Evolutionary conservation across 2,797 vertebrate species (phyloP).

Genomic region (Squalus acanthias): DNA sequence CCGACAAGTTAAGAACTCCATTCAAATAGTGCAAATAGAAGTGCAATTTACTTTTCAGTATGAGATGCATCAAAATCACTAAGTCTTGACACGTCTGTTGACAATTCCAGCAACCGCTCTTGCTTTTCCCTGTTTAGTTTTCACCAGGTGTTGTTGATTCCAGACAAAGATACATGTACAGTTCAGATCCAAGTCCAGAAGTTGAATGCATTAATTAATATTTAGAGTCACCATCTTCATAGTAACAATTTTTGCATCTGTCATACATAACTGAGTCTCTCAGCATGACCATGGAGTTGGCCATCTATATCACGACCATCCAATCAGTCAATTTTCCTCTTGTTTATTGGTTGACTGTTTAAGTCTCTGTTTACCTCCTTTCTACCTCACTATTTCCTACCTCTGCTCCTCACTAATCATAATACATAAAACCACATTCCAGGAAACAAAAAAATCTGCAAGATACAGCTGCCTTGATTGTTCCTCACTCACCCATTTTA

Average conservation of each 20-base stretch:
- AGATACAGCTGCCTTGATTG: too few species aligned
- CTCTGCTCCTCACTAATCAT: not conserved
- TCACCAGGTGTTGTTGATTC: not conserved
- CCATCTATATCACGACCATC: not conserved
- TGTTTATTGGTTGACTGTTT: not conserved
- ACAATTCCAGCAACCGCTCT: not conserved
- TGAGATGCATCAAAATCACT: too few species aligned
- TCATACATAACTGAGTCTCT: not conserved
- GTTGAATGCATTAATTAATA: not conserved
- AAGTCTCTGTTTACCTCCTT: not conserved
- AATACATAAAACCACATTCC: not conserved
- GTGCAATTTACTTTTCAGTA: too few species aligned
- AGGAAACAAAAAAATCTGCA: not conserved
- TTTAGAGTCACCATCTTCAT: not conserved
- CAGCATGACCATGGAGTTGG: not conserved
- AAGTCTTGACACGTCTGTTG: too few species aligned
- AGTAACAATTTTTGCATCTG: too few species aligned
- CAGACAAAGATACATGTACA: not conserved
- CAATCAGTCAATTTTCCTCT: not conserved
- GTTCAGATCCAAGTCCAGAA: not conserved
- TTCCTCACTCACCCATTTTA: too few species aligned
- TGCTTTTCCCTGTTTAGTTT: not conserved
- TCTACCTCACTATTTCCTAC: not conserved
- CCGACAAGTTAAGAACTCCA: too few species aligned
- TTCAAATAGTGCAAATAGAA: too few species aligned